Conservation (phyloP, 2,113 vertebrate species). For the Chionomys nivalis region DNA sequence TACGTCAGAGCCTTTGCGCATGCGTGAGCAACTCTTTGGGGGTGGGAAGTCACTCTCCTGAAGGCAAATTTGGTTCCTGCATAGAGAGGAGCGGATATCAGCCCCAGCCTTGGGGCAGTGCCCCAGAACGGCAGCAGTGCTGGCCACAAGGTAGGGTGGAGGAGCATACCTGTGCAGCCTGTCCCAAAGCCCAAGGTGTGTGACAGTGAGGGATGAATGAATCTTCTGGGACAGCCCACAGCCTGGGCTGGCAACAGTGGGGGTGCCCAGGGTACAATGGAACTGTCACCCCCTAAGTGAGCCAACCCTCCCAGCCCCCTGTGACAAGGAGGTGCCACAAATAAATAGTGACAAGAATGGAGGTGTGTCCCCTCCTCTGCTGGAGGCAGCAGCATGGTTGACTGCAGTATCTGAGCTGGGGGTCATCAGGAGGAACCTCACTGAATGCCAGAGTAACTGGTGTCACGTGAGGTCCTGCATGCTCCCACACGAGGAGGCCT, state of each 20-base stretch:
- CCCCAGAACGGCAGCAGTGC: not conserved
- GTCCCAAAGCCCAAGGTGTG: not conserved
- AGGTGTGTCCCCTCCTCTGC: no score
- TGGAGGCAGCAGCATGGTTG: no score
- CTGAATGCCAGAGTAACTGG: fast-evolving
- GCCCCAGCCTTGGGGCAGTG: not conserved
- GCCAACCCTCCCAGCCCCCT: not conserved
- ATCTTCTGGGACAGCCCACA: no score
- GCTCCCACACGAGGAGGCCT: fast-evolving
- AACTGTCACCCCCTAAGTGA: no score
- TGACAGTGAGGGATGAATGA: not conserved
- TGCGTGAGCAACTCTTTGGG: not conserved
- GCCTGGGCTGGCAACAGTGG: not conserved
- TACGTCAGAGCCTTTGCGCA: not conserved
- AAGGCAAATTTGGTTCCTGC: not conserved
- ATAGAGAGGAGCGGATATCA: not conserved
- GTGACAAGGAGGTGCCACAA: no score
- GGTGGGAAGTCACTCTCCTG: not conserved
- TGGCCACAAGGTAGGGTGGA: not conserved
- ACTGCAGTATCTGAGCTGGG: not conserved
- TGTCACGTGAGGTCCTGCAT: fast-evolving
- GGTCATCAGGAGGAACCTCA: not conserved
- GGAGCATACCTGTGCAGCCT: fast-evolving
- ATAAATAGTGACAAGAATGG: not conserved
- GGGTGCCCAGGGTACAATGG: not conserved